Percentiles rank a stretch among this genome's conserved stretches.
phyloP scores from a whole-genome alignment of 2,113 vertebrate genomes.

The Chascanopsetta lugubris region DNA sequence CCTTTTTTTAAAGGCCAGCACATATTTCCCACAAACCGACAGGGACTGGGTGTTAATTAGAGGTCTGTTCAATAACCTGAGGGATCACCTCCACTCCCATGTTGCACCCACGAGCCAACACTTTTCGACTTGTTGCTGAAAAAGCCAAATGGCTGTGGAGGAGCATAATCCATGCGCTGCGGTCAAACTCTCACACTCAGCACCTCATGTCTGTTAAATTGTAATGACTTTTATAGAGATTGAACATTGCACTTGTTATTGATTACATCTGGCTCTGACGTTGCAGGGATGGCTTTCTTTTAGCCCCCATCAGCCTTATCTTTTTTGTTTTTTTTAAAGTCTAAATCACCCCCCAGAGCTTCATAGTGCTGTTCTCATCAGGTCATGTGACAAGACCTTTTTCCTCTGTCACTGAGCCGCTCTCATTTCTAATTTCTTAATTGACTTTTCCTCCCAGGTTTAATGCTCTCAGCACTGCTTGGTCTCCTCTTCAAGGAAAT shows the following conservation, averaged over 20 bases:
- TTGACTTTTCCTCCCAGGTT: constrained; percentile 58
- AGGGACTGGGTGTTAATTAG: constrained; percentile 19
- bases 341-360: constrained; percentile 15
- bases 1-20: too few species aligned
- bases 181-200: constrained; percentile 52
- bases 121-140: constrained; percentile 16
- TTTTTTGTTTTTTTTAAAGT: background rate
- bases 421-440: constrained; percentile 57
- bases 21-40: constrained; percentile 25
- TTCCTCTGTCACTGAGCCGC: constrained; percentile 2
- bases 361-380: constrained; percentile 3
- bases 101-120: background rate
- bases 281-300: constrained; percentile 38
- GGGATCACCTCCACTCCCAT: background rate
- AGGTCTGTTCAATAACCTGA: too few species aligned
- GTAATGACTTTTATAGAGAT: constrained; percentile 64
- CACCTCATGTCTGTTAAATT: constrained; percentile 57
- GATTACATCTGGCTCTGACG: constrained; percentile 43
- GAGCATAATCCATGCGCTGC: constrained; percentile 31
- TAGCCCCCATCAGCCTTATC: constrained; percentile 29
- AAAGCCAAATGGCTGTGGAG: constrained; percentile 23
- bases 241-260: constrained; percentile 53
- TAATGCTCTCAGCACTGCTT: constrained; percentile 56
- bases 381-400: constrained; percentile 13
- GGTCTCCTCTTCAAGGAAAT: constrained; percentile 53